Evolutionary conservation across 2,888 invertebrate genomes (phyloP), one percentile per base, ranked within the genome.

Genomic region (Phlogophora meticulosa): DNA sequence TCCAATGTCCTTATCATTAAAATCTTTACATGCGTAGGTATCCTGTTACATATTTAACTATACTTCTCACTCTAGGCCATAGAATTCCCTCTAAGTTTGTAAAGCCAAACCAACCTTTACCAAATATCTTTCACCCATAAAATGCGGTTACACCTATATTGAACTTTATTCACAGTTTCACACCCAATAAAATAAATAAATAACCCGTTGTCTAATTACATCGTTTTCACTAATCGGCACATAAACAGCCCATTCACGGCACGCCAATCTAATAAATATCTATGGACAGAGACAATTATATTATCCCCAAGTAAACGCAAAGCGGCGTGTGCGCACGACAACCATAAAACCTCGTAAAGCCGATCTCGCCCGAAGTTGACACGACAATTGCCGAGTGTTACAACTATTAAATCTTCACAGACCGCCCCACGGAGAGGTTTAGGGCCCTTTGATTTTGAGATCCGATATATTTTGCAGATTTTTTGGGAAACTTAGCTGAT

Each of bases 281-380:
- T 78, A 75, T 80, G 65, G 80, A 76, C 80, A 68, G 76, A 63
- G 82, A 89, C 87, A 88, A 88, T 89, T 87, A 88, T 88, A 88
- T 88, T 88, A 88, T 82, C 76, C 65, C 52, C 59, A 77, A 75
- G 78, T 72, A 72, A 76, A 71, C 61, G 68, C 70, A 60, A 81
- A 72, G 56, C 71, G 71, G 87, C 88, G 86, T 84, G 84, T 82
- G 84, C 84, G 85, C 90, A 88, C 89, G 91, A 90, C 84, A 85
- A 56, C 82, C 87, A 88, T 92, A 92, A 92, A 91, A 80, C 80
- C 80, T 67, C 62, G 77, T 81, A 80, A 81, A 84, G 76, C 81
- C 85, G 86, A 87, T 83, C 82, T 72, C 72, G 68, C 74, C 82
- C 82, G 80, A 81, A 85, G 85, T 83, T 80, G 86, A 90, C 89